Evolutionary conservation across 2,113 vertebrate genomes (phyloP).

Genomic region (Vidua chalybeata): DNA sequence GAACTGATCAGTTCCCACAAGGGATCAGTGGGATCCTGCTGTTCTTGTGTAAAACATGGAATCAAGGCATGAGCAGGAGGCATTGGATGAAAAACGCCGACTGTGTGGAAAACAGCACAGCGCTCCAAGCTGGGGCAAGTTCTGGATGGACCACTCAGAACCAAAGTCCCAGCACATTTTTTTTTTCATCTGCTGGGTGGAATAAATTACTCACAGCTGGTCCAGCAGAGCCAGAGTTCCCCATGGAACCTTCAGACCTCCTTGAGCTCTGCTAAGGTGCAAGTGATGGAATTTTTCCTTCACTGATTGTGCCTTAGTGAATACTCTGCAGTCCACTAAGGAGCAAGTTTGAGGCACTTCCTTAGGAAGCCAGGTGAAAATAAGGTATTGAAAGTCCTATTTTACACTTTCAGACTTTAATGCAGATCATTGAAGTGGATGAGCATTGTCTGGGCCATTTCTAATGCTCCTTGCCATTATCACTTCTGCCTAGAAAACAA

Average conservation of each 20-base stretch:
- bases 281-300: not conserved
- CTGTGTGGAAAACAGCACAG: not conserved
- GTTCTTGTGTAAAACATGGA: accelerated
- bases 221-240: not conserved
- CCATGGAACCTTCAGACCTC: not conserved
- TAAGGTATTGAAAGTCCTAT: not conserved
- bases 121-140: not conserved
- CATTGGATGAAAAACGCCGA: not conserved
- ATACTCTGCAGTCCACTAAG: not conserved
- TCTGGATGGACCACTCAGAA: not conserved
- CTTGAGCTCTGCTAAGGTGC: not conserved
- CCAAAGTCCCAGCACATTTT: not conserved
- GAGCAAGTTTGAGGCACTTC: not conserved
- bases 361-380: not conserved
- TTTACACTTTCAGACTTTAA: not conserved
- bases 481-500: not conserved
- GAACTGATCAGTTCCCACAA: not conserved
- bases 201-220: not conserved
- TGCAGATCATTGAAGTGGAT: not conserved
- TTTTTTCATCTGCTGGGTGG: not conserved
- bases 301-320: not conserved
- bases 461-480: not conserved
- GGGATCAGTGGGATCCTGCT: not conserved
- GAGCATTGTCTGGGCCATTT: not conserved
- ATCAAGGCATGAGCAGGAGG: not conserved